These are phyloP conservation scores for Enteromius anoplus DNA, from an alignment of 2,797 vertebrate species.

Conservation along the genomic window DNA sequence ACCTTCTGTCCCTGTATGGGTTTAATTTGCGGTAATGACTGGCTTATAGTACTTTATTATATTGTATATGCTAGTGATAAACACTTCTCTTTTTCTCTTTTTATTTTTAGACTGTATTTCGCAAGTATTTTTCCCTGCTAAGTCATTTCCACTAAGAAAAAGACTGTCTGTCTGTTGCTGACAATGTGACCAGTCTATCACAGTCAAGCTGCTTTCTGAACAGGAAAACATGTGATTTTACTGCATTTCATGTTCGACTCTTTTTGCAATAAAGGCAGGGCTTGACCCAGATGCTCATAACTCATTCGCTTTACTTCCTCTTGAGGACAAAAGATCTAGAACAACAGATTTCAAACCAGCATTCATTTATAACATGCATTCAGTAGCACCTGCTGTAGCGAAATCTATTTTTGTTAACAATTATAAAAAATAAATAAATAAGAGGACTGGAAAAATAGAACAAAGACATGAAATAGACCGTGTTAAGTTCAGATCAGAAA, in stretches of 20 bases:
- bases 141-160: slow-evolving; percentile 1
- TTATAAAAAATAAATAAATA: neutral
- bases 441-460: neutral
- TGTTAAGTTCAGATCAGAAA: neutral
- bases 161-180: neutral
- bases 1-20: neutral
- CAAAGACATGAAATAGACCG: neutral
- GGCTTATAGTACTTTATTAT: neutral
- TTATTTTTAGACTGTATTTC: neutral
- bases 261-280: slow-evolving; percentile 15
- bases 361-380: neutral
- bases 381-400: neutral
- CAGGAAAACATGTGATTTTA: slow-evolving; percentile 30
- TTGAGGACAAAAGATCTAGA: slow-evolving; percentile 9
- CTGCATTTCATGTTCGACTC: neutral
- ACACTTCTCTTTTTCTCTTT: neutral
- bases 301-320: slow-evolving; percentile 11
- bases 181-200: neutral
- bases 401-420: neutral
- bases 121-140: neutral
- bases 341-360: slow-evolving; percentile 11
- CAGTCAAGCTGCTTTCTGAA: neutral
- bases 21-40: neutral
- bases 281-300: neutral
- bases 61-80: neutral